Conservation (phyloP, 2,888 invertebrate genomes). For the Tuta absoluta region DNA sequence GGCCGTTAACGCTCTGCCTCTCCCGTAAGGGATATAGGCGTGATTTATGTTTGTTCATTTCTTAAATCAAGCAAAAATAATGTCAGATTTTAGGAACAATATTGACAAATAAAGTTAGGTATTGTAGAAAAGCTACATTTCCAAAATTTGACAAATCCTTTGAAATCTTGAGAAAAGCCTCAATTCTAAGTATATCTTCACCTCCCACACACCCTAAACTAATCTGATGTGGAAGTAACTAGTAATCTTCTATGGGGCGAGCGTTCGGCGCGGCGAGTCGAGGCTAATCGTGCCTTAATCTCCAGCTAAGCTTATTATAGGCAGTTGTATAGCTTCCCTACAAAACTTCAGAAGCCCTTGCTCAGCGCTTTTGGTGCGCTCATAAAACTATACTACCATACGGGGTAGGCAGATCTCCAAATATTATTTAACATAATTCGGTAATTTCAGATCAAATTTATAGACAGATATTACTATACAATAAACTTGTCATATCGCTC, state of each 20-base stretch:
- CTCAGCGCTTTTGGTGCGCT: slow-evolving; percentile 64
- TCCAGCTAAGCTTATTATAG: slow-evolving; percentile 78
- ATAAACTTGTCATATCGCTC: no score
- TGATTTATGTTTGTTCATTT: no score
- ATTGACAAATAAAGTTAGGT: no score
- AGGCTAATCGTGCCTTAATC: slow-evolving; percentile 79
- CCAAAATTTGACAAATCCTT: neutral
- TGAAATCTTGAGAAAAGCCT: neutral
- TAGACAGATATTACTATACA: no score
- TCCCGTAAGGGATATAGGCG: no score
- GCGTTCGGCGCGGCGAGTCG: slow-evolving; percentile 67
- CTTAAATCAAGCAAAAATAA: no score
- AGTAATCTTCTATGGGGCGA: slow-evolving; percentile 70
- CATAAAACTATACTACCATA: slow-evolving; percentile 72
- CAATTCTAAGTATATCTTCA: neutral
- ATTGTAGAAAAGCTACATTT: no score
- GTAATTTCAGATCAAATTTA: no score
- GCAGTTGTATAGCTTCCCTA: slow-evolving; percentile 79
- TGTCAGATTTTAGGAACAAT: no score
- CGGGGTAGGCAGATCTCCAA: slow-evolving; percentile 68
- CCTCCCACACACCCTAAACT: slow-evolving; percentile 42
- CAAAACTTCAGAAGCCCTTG: slow-evolving; percentile 80
- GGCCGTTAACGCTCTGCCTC: no score
- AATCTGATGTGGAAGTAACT: slow-evolving; percentile 67
- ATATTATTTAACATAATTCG: no score